A percentile compares a stretch with the other conserved stretches of the same genome.
These are phyloP conservation scores for Amphiura filiformis DNA, from an alignment of 35 echinoderm and acorn worm genomes.

Conservation along the genomic window DNA sequence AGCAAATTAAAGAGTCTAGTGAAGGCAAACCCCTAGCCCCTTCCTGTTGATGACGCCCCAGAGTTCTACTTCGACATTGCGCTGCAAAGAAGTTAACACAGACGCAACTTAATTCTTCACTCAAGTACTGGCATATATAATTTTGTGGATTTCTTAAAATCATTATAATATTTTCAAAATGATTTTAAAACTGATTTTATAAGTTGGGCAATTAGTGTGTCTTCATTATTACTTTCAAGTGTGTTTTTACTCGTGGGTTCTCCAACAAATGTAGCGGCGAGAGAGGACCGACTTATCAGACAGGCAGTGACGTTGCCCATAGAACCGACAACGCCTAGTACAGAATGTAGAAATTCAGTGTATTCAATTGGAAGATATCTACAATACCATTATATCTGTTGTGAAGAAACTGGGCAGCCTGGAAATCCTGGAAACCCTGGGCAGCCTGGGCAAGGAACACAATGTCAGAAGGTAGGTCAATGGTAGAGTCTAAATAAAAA, in stretches of 20 bases:
- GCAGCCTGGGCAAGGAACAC: background rate
- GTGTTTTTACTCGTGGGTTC: background rate
- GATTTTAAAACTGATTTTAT: background rate
- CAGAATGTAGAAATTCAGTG: background rate
- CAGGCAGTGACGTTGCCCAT: background rate
- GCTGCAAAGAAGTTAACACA: too few species aligned
- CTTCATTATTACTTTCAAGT: background rate
- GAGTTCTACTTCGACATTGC: too few species aligned
- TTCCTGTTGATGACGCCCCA: too few species aligned
- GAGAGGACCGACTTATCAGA: background rate
- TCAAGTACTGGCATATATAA: too few species aligned
- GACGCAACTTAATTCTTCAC: too few species aligned
- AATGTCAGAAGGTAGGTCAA: background rate
- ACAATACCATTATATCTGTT: conserved; percentile 3
- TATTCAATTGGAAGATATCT: conserved; percentile 1
- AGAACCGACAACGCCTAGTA: background rate
- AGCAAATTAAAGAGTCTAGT: too few species aligned
- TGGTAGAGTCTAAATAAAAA: too few species aligned
- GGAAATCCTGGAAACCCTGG: background rate
- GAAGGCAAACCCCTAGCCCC: too few species aligned
- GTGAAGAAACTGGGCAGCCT: background rate
- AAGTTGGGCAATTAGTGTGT: background rate
- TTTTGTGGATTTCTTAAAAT: too few species aligned
- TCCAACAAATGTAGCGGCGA: background rate
- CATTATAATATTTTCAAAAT: too few species aligned